Evolutionary conservation across 2,113 vertebrate species (phyloP).

Genomic region (Theropithecus gelada): DNA sequence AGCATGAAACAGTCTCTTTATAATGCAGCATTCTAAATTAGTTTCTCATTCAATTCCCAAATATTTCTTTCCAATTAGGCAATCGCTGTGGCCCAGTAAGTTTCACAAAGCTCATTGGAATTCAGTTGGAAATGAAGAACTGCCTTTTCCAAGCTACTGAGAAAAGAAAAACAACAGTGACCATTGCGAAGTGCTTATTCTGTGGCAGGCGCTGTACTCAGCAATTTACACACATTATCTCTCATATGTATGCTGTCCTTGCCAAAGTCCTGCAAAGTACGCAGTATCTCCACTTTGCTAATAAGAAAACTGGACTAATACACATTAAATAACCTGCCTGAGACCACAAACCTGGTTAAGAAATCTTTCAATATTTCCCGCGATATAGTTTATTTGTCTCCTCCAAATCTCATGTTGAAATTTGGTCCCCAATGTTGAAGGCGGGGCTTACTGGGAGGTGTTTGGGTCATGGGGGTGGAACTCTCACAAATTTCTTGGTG

Average conservation of each 20-base stretch:
- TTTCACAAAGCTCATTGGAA: neutral
- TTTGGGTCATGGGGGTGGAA: no score
- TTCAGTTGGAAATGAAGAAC: neutral
- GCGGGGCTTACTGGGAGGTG: no score
- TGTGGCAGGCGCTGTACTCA: no score
- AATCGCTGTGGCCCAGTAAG: neutral
- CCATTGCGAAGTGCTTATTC: neutral
- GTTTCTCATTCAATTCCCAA: constrained; percentile 20
- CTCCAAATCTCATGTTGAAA: no score
- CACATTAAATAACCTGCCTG: neutral
- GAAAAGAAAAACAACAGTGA: neutral
- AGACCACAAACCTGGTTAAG: neutral
- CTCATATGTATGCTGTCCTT: no score
- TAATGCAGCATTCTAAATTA: constrained; percentile 14
- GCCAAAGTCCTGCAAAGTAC: no score
- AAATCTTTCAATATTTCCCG: neutral
- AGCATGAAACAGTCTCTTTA: neutral
- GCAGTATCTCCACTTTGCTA: no score
- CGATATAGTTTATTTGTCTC: no score
- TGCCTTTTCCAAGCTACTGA: constrained; percentile 26
- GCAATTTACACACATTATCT: no score
- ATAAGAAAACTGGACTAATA: neutral
- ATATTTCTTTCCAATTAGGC: constrained; percentile 39
- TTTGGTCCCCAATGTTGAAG: no score
- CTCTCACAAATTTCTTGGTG: no score